Conservation (phyloP, 2,888 invertebrate species). For the Exephanes ischioxanthus region DNA sequence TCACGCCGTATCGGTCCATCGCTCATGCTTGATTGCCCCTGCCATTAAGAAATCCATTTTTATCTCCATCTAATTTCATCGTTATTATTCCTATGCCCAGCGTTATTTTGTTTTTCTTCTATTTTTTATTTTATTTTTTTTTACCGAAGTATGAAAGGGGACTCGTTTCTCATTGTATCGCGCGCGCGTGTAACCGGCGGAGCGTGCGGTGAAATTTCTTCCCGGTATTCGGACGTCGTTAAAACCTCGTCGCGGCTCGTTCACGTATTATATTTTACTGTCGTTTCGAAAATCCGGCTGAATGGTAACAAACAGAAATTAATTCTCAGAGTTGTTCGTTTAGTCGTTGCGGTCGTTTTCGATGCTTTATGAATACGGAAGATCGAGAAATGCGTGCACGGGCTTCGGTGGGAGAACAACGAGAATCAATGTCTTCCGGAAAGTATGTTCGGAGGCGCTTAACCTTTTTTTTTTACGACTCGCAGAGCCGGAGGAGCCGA, state of each 20-base stretch:
- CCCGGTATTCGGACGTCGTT: constrained; percentile 36
- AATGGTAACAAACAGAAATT: constrained; percentile 20
- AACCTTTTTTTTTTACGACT: constrained; percentile 59
- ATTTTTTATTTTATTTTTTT: constrained; percentile 23
- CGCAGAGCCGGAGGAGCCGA: constrained; percentile 32
- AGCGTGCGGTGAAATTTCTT: constrained; percentile 56
- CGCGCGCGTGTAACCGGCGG: constrained; percentile 33
- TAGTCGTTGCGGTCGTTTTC: neutral
- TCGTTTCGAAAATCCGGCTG: constrained; percentile 29
- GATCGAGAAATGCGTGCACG: neutral
- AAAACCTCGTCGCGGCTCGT: constrained; percentile 39
- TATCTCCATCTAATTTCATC: neutral
- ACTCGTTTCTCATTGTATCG: constrained; percentile 29
- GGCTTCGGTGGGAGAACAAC: neutral
- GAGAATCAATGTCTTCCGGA: constrained; percentile 33
- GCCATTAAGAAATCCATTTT: constrained; percentile 36
- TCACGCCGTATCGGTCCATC: constrained; percentile 46
- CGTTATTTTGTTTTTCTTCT: neutral
- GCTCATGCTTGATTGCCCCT: constrained; percentile 36
- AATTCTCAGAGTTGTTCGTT: neutral
- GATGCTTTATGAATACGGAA: constrained; percentile 3
- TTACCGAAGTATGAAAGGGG: constrained; percentile 7
- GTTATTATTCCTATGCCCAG: constrained; percentile 21
- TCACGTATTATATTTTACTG: constrained; percentile 40
- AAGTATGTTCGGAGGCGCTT: constrained; percentile 59